phyloP scores from a whole-genome alignment of 2,888 invertebrate species.

The Hypsopygia costalis region DNA sequence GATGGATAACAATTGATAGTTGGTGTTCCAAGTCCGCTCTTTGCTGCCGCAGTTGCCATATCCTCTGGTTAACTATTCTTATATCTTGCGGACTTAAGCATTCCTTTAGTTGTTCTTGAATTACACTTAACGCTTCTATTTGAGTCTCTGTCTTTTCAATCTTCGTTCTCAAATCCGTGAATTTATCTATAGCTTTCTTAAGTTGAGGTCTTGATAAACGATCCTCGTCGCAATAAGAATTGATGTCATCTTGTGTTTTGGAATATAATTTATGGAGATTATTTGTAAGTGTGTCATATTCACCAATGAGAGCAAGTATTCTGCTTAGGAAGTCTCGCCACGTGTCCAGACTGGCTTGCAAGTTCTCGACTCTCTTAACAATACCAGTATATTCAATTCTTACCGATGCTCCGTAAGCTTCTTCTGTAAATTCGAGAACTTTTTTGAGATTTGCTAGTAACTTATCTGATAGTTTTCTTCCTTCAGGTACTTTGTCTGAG shows the following conservation, averaged over 20 bases:
- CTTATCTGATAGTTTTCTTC: slow-evolving; percentile 83
- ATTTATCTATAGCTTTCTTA: slow-evolving; percentile 82
- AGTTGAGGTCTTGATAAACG: slow-evolving; percentile 82
- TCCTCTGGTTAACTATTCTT: slow-evolving; percentile 87
- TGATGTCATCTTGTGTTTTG: slow-evolving; percentile 82
- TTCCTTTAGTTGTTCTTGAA: slow-evolving; percentile 91
- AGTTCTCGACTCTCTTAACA: slow-evolving; percentile 87
- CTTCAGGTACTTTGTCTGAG: slow-evolving; percentile 84
- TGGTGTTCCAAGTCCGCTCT: slow-evolving; percentile 91
- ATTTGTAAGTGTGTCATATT: slow-evolving; percentile 82
- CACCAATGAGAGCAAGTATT: slow-evolving; percentile 82
- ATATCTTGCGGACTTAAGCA: slow-evolving; percentile 92
- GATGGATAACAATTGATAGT: slow-evolving; percentile 85
- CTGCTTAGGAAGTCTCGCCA: slow-evolving; percentile 88
- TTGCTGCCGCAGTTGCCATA: slow-evolving; percentile 89
- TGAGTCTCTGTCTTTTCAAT: slow-evolving; percentile 81
- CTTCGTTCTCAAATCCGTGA: slow-evolving; percentile 81
- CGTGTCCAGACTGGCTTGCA: slow-evolving; percentile 89
- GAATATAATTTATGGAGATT: slow-evolving; percentile 82
- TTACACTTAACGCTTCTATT: slow-evolving; percentile 85
- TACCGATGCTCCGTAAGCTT: slow-evolving; percentile 87
- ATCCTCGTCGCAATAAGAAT: slow-evolving; percentile 75
- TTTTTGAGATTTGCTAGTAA: slow-evolving; percentile 83
- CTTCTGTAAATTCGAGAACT: slow-evolving; percentile 86
- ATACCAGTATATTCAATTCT: slow-evolving; percentile 90